phyloP scores from a whole-genome alignment of 2,888 invertebrate species.

The Imbricaverruca yamaguchii region DNA sequence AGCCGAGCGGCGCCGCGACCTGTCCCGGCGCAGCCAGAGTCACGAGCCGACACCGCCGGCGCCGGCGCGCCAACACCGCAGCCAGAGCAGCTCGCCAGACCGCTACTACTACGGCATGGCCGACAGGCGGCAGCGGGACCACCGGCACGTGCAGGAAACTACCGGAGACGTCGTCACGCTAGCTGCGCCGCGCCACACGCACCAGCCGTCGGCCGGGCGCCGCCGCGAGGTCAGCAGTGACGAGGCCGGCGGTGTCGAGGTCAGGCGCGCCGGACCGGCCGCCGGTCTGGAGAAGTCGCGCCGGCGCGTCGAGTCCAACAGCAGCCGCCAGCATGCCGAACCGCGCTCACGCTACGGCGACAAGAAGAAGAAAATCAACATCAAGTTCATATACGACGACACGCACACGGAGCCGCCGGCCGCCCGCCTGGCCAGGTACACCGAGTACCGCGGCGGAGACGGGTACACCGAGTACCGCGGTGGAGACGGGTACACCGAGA shows the following conservation, averaged over 20 bases:
- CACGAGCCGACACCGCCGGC: constrained; percentile 6
- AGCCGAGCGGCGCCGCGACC: constrained; percentile 2
- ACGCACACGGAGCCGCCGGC: constrained; percentile 29
- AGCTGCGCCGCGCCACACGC: neutral
- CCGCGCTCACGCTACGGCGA: neutral
- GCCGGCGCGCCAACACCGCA: neutral
- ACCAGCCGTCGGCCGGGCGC: neutral
- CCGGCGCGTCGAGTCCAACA: neutral
- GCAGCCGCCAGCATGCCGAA: neutral
- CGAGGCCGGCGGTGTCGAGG: neutral
- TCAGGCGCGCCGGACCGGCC: neutral
- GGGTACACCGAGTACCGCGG: constrained; percentile 31
- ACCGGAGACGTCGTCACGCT: neutral
- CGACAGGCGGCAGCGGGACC: neutral
- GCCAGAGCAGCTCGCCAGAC: constrained; percentile 13
- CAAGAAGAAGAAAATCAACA: constrained; percentile 33
- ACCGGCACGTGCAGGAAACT: neutral
- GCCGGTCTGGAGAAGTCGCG: neutral
- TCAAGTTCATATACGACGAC: constrained; percentile 33
- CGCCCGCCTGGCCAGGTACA: constrained; percentile 29
- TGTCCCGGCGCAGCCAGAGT: neutral
- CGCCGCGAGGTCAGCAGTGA: neutral
- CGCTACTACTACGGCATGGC: constrained; percentile 10
- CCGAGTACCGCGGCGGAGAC: constrained; percentile 29
- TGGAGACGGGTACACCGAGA: constrained; percentile 28